Percentiles rank a stretch among this genome's conserved stretches.
Evolutionary conservation across 2,888 invertebrate species (phyloP).

Genomic region (Clanis bilineata): DNA sequence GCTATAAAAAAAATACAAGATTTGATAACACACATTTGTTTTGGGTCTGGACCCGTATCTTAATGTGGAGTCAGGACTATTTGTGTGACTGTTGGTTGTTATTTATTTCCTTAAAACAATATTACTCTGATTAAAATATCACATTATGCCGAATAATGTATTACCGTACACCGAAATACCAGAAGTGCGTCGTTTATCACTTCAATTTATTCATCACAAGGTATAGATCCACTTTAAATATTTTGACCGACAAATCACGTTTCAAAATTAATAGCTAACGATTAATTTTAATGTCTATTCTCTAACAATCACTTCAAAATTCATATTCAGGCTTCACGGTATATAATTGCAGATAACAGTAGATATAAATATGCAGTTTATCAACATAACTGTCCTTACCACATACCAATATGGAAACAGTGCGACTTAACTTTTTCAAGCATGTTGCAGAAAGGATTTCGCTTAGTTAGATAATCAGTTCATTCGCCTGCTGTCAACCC

Average conservation of each 20-base stretch:
- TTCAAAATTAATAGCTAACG: constrained; percentile 10
- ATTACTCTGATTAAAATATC: background rate
- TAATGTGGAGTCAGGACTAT: no score
- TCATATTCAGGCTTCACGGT: constrained; percentile 8
- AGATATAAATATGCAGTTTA: background rate
- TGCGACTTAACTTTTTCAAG: no score
- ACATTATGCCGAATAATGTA: background rate
- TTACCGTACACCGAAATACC: background rate
- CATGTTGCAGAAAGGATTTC: no score
- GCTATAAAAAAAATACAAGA: no score
- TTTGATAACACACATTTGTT: no score
- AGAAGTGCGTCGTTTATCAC: constrained; percentile 1
- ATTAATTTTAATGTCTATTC: constrained; percentile 3
- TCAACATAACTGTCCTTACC: background rate
- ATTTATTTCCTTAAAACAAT: no score
- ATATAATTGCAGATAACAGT: background rate
- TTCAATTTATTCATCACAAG: constrained; percentile 4
- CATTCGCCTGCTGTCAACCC: no score
- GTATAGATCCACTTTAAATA: constrained; percentile 1
- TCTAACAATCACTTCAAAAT: constrained; percentile 6
- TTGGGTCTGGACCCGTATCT: no score
- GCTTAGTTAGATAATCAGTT: no score
- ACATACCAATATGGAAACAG: no score
- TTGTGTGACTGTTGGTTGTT: no score
- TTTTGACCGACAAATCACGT: constrained; percentile 10